These are phyloP conservation scores for Camelus bactrianus DNA, from an alignment of 2,113 vertebrate genomes.

Conservation along the genomic window DNA sequence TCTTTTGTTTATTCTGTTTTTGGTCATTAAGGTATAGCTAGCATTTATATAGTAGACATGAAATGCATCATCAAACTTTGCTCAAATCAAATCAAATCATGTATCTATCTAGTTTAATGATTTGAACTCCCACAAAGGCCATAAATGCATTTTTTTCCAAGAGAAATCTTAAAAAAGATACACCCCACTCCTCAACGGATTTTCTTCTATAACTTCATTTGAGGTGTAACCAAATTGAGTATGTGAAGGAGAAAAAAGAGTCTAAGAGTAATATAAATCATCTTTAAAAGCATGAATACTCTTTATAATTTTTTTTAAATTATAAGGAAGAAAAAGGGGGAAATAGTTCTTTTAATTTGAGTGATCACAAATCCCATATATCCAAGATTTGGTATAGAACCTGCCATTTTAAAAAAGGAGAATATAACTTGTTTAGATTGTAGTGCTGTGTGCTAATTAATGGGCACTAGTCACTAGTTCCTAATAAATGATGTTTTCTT, in stretches of 20 bases:
- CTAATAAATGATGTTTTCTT: conserved; percentile 75
- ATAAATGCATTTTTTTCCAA: background rate
- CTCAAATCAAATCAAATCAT: conserved; percentile 10
- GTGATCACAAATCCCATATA: background rate
- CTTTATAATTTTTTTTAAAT: conserved; percentile 3
- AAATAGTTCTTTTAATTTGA: background rate
- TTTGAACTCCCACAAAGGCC: background rate
- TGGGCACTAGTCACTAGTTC: conserved; percentile 66
- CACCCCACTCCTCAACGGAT: background rate
- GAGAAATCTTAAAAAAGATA: background rate
- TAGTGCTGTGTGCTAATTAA: background rate
- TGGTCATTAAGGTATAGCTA: background rate
- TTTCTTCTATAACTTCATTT: conserved; percentile 12
- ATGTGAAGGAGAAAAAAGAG: background rate
- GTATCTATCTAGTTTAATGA: background rate
- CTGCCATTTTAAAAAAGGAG: conserved; percentile 57
- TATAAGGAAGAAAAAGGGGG: background rate
- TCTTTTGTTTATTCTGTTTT: background rate
- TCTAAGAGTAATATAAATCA: background rate
- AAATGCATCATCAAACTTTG: background rate
- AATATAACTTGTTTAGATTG: conserved; percentile 68
- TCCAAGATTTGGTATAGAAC: conserved; percentile 55
- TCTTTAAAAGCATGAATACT: background rate
- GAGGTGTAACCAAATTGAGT: background rate
- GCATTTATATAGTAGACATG: background rate